Evolutionary conservation across 2,113 vertebrate species (phyloP).

Genomic region (Promerops cafer): DNA sequence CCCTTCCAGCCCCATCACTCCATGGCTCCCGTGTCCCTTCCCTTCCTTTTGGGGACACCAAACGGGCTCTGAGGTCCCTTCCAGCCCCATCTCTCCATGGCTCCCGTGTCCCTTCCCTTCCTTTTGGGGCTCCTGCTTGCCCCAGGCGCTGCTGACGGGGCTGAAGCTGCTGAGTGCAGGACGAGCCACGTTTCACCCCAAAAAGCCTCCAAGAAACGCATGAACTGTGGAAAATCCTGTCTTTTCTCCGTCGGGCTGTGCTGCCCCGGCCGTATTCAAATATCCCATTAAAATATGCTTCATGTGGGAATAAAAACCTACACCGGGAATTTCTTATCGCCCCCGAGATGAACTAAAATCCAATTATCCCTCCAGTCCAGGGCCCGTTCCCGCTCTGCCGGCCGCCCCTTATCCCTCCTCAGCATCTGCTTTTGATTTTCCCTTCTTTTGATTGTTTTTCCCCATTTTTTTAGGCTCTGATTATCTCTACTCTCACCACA

Average conservation of each 20-base stretch:
- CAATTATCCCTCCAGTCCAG: conserved; percentile 21
- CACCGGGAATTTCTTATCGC: neutral
- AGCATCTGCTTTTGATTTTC: conserved; percentile 57
- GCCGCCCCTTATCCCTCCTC: conserved; percentile 23
- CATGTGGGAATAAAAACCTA: neutral
- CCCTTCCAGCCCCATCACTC: neutral
- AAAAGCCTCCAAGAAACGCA: fast-evolving
- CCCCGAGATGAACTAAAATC: neutral
- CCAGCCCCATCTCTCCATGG: fast-evolving
- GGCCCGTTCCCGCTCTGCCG: neutral
- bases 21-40: fast-evolving
- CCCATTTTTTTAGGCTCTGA: neutral
- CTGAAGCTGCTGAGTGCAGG: fast-evolving
- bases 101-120: neutral
- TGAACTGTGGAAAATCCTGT: fast-evolving
- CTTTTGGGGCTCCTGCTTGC: fast-evolving
- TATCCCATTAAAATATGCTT: neutral
- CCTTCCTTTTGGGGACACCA: neutral
- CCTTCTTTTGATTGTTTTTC: conserved; percentile 4
- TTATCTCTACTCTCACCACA: neutral
- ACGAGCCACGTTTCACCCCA: fast-evolving
- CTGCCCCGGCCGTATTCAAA: neutral
- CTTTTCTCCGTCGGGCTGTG: fast-evolving
- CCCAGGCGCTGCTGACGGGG: fast-evolving
- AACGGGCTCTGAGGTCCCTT: fast-evolving